These are phyloP conservation scores for Ciconia nigra DNA, from an alignment of 2,797 vertebrate species.

Conservation along the genomic window DNA sequence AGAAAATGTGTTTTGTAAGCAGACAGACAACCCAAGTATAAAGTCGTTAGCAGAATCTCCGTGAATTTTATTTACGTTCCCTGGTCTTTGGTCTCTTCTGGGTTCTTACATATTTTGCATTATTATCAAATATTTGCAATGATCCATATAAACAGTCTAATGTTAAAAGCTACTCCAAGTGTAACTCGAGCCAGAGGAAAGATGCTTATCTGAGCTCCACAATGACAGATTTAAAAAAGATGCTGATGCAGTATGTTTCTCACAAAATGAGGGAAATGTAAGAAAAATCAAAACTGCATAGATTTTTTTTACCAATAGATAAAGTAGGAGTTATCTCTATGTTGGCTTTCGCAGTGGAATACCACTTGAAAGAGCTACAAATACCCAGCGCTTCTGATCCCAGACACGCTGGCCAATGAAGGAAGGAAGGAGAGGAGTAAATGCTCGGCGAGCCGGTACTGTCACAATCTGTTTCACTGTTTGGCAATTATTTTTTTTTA, in stretches of 20 bases:
- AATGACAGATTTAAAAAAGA: slow-evolving; percentile 34
- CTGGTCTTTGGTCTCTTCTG: slow-evolving; percentile 27
- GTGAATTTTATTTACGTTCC: slow-evolving; percentile 36
- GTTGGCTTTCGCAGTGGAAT: not conserved
- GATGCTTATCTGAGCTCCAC: slow-evolving; percentile 60
- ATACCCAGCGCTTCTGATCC: not conserved
- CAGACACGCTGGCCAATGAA: not conserved
- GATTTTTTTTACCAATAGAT: not conserved
- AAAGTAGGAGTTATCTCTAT: not conserved
- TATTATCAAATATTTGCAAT: slow-evolving; percentile 73
- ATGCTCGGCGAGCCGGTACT: not conserved
- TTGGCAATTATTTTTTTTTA: slow-evolving; percentile 62
- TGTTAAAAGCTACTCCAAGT: slow-evolving; percentile 65
- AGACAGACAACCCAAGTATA: not conserved
- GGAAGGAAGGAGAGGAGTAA: not conserved
- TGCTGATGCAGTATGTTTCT: not conserved
- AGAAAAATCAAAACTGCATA: not conserved
- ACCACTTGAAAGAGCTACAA: not conserved
- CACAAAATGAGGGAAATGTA: not conserved
- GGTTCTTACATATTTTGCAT: slow-evolving; percentile 66
- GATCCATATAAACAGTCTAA: slow-evolving; percentile 63
- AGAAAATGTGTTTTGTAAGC: not conserved
- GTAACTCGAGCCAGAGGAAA: slow-evolving; percentile 67
- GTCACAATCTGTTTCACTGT: slow-evolving; percentile 50
- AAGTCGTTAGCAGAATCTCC: not conserved